phyloP scores from a whole-genome alignment of 2,113 vertebrate species.

The Jacana jacana region DNA sequence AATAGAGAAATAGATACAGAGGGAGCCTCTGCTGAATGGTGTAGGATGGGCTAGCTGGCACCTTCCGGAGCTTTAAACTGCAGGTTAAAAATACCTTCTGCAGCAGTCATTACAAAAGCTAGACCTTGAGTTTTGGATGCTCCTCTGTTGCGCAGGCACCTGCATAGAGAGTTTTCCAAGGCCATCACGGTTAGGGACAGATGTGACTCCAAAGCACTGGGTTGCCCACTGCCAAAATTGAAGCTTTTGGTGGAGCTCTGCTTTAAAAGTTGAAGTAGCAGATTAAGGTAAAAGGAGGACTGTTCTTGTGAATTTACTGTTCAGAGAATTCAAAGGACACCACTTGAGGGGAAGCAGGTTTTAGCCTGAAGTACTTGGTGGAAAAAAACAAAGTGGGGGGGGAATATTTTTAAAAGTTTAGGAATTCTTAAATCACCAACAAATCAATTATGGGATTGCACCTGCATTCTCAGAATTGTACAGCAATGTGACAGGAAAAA shows the following conservation, averaged over 20 bases:
- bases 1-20: background rate
- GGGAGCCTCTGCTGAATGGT: background rate
- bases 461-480: accelerated
- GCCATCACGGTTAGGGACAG: background rate
- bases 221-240: background rate
- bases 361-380: background rate
- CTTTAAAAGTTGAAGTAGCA: background rate
- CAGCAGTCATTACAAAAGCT: background rate
- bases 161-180: accelerated
- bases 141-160: background rate
- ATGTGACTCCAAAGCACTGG: background rate
- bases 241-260: background rate
- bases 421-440: background rate
- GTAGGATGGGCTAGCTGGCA: background rate
- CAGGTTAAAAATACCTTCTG: background rate
- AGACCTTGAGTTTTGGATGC: accelerated
- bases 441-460: background rate
- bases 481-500: background rate
- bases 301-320: background rate
- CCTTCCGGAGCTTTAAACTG: background rate
- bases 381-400: too few relatives aligned
- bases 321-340: background rate
- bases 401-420: background rate
- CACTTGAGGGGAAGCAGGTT: background rate
- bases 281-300: background rate